A percentile compares a stretch with the other conserved stretches of the same genome.
phyloP scores from a whole-genome alignment of 2,113 vertebrate genomes.

The Arenaria interpres region DNA sequence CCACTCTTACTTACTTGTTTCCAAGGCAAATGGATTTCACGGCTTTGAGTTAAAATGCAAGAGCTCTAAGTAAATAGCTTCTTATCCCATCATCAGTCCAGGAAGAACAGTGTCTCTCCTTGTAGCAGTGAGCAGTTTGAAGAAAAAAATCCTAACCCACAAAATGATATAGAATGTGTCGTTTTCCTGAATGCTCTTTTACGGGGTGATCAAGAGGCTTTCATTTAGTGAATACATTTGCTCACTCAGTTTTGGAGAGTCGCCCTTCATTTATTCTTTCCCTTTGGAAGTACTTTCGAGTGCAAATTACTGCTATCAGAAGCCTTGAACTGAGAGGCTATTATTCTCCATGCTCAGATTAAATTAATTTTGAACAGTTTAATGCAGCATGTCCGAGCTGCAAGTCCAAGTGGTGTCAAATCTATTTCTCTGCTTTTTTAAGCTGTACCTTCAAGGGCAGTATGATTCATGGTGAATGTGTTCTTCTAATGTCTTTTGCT shows the following conservation, averaged over 20 bases:
- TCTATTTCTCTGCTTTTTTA: conserved; percentile 86
- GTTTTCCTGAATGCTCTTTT: conserved; percentile 71
- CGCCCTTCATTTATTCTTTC: conserved; percentile 84
- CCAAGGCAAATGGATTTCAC: not conserved
- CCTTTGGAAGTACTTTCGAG: conserved; percentile 84
- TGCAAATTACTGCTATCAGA: conserved; percentile 84
- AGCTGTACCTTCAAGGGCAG: conserved; percentile 83
- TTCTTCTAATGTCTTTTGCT: conserved; percentile 79
- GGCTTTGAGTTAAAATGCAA: conserved; percentile 34
- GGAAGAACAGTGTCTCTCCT: conserved; percentile 22
- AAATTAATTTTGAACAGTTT: conserved; percentile 90
- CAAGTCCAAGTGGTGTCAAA: conserved; percentile 84
- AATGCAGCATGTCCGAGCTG: conserved; percentile 83
- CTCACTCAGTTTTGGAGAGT: conserved; percentile 80
- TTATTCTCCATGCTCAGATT: conserved; percentile 86
- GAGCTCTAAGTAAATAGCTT: conserved; percentile 19
- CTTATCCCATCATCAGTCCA: conserved; percentile 2
- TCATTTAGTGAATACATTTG: conserved; percentile 77
- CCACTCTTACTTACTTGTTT: not conserved
- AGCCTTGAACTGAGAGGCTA: conserved; percentile 85
- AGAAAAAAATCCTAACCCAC: conserved; percentile 42
- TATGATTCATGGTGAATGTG: conserved; percentile 78
- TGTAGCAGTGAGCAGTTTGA: not conserved
- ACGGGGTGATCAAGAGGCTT: conserved; percentile 70
- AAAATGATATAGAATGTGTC: conserved; percentile 60